Percentiles rank a stretch among this genome's conserved stretches.
phyloP scores from a whole-genome alignment of 2,888 invertebrate species.

The Apodemia hepburni region DNA sequence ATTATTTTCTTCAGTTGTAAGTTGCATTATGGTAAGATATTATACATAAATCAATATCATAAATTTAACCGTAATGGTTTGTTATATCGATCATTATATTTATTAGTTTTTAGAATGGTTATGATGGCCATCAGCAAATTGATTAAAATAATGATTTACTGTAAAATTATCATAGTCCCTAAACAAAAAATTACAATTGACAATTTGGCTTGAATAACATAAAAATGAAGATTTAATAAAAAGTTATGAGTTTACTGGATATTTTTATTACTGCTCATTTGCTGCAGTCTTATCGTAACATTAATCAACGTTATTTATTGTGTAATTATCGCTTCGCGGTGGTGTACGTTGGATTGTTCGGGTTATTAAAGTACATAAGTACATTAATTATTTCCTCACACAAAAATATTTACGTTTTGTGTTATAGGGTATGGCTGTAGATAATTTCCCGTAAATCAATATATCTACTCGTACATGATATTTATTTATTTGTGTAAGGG shows the following conservation, averaged over 20 bases:
- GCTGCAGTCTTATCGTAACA: slow-evolving; percentile 34
- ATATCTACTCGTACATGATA: background rate
- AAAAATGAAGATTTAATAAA: slow-evolving; percentile 24
- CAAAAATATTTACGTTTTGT: slow-evolving; percentile 16
- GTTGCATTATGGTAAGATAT: too few species aligned
- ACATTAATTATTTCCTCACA: slow-evolving; percentile 28
- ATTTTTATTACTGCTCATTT: slow-evolving; percentile 34
- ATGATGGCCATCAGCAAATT: too few species aligned
- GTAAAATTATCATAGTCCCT: too few species aligned
- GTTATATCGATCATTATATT: too few species aligned
- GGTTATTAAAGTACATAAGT: slow-evolving; percentile 29
- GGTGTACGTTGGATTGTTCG: slow-evolving; percentile 33
- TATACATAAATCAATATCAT: too few species aligned
- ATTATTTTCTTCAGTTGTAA: too few species aligned
- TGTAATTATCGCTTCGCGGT: slow-evolving; percentile 36
- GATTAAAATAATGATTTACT: too few species aligned
- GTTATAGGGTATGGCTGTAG: background rate
- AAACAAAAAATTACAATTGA: too few species aligned
- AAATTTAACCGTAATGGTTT: too few species aligned
- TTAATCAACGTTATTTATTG: slow-evolving; percentile 36
- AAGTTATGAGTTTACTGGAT: slow-evolving; percentile 29
- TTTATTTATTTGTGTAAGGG: background rate
- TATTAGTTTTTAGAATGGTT: too few species aligned
- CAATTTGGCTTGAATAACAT: background rate
- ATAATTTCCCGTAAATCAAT: background rate